phyloP scores from a whole-genome alignment of 2,797 vertebrate genomes.

The Tapirus indicus region DNA sequence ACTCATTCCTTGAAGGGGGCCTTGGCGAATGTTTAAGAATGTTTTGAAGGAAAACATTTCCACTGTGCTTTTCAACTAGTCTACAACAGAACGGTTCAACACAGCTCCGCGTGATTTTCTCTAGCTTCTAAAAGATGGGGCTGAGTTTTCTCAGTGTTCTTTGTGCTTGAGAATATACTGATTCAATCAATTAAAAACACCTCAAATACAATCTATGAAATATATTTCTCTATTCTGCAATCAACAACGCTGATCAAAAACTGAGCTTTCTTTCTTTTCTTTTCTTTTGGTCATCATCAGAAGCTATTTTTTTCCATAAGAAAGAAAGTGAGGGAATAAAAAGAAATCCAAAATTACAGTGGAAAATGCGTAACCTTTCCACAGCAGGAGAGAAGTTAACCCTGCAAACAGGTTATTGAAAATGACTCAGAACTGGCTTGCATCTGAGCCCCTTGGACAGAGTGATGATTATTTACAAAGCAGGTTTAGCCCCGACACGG shows the following conservation, averaged over 20 bases:
- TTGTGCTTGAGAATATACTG: conserved; percentile 69
- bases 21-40: conserved; percentile 71
- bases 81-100: conserved; percentile 48
- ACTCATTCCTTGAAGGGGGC: conserved; percentile 10
- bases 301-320: neutral
- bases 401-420: conserved; percentile 72
- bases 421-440: conserved; percentile 57
- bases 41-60: conserved; percentile 76
- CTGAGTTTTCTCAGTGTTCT: conserved; percentile 52
- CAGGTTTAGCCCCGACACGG: neutral
- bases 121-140: conserved; percentile 46
- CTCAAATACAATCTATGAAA: conserved; percentile 52
- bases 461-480: conserved; percentile 71
- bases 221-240: conserved; percentile 31
- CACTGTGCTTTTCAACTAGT: conserved; percentile 70
- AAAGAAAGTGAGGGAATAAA: conserved; percentile 64
- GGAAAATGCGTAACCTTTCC: conserved; percentile 71
- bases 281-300: conserved; percentile 31
- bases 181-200: conserved; percentile 67
- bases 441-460: conserved; percentile 25
- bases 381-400: conserved; percentile 66
- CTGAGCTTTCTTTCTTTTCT: conserved; percentile 52
- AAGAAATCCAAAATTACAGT: conserved; percentile 67
- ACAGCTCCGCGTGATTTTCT: conserved; percentile 60
- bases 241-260: conserved; percentile 56